These are phyloP conservation scores for Plecotus auritus DNA, from an alignment of 2,113 vertebrate species.

Conservation along the genomic window DNA sequence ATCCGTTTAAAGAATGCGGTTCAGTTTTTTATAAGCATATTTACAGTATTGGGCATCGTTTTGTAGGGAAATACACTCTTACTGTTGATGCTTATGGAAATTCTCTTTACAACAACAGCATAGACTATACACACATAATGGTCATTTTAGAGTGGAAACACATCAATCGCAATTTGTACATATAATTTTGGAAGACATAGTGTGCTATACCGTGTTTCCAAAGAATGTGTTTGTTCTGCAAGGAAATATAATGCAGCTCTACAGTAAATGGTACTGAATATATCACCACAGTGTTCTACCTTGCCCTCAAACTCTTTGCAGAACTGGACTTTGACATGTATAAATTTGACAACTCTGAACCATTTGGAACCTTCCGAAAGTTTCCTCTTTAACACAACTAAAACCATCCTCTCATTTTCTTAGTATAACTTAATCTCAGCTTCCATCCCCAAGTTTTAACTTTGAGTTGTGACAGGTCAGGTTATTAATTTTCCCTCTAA, in stretches of 20 bases:
- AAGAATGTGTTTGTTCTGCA: constrained; percentile 23
- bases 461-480: constrained; percentile 21
- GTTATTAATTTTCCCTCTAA: not conserved
- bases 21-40: constrained; percentile 49
- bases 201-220: not conserved
- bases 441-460: constrained; percentile 9
- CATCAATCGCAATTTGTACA: constrained; percentile 48
- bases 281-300: not conserved
- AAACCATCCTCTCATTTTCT: constrained; percentile 17
- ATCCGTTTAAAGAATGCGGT: constrained; percentile 1
- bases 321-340: constrained; percentile 8
- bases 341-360: constrained; percentile 45
- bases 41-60: constrained; percentile 32
- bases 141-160: constrained; percentile 53
- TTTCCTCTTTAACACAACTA: constrained; percentile 20
- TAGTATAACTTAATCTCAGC: constrained; percentile 39
- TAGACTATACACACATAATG: not conserved
- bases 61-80: constrained; percentile 33
- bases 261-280: constrained; percentile 27
- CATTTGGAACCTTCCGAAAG: not conserved
- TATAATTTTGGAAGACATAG: not conserved
- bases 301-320: not conserved
- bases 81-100: constrained; percentile 20
- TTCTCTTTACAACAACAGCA: not conserved
- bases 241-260: constrained; percentile 36